These are phyloP conservation scores for Stenolophus ochropezus DNA, from an alignment of 2,888 invertebrate species.

Conservation along the genomic window DNA sequence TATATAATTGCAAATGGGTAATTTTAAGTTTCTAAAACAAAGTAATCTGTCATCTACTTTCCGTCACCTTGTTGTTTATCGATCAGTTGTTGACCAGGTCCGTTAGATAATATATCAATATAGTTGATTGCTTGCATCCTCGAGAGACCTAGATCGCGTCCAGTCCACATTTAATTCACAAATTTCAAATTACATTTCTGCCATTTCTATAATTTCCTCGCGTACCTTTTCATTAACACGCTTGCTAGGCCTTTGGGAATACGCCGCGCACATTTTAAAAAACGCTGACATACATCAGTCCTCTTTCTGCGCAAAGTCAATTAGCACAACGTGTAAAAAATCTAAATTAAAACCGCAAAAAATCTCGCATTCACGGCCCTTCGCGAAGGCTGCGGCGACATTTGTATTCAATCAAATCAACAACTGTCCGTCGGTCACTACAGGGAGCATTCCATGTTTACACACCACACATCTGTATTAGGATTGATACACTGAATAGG, in stretches of 20 bases:
- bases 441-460: slow-evolving; percentile 6
- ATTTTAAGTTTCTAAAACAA: too few relatives aligned
- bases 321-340: slow-evolving; percentile 36
- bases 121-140: slow-evolving; percentile 12
- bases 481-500: background rate
- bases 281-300: slow-evolving; percentile 37
- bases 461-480: background rate
- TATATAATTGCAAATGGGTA: too few relatives aligned
- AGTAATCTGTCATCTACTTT: too few relatives aligned
- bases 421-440: slow-evolving; percentile 20
- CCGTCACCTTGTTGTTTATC: too few relatives aligned
- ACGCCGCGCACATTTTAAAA: slow-evolving; percentile 41
- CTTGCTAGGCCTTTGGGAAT: slow-evolving; percentile 12
- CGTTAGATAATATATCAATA: slow-evolving; percentile 30
- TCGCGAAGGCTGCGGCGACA: background rate
- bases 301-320: slow-evolving; percentile 40
- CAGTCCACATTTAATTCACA: slow-evolving; percentile 11
- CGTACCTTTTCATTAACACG: slow-evolving; percentile 44
- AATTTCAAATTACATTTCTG: slow-evolving; percentile 37
- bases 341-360: slow-evolving; percentile 43
- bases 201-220: slow-evolving; percentile 37
- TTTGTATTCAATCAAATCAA: slow-evolving; percentile 53
- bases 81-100: too few relatives aligned
- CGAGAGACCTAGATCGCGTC: background rate
- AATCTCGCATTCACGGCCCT: slow-evolving; percentile 1